Evolutionary conservation across 1,140 invertebrate species (phyloP), one percentile per base, ranked within the genome.

Genomic region (Bradysia coprophila): DNA sequence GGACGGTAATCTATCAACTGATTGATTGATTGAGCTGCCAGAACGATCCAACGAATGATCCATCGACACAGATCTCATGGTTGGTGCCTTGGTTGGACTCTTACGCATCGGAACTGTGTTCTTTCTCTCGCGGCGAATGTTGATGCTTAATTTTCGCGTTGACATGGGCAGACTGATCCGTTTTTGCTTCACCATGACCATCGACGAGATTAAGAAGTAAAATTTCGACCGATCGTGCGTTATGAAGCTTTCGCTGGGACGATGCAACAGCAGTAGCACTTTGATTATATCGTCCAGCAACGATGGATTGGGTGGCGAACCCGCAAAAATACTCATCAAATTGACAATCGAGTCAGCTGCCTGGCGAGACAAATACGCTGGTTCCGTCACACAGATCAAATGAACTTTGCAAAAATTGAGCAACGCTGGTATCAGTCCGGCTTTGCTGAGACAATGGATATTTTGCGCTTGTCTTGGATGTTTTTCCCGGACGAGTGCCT

Each of bases 391-490:
- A 47, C 71, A 69, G 32, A 71, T 68, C 24, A 74, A 56, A 48
- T 60, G 61, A 51, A 78, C 75, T 61, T 79, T 76, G 52, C 75
- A 77, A 15, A 78, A 61, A 31, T 67, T 65, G 2, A 80, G 63
- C 19, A 80, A 51, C 0, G 66, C 66, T 39, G 73, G 67, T 6
- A 79, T 56, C 21, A 76, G 56, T 5, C 64, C 61, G 11, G 68
- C 67, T 21, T 71, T 60, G 42, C 72, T 74, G 19, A 79, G 58
- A 49, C 79, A 76, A 4, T 70, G 64, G 18, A 75, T 65, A 49
- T 81, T 81, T 44, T 78, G 77, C 42, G 69, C 65, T 13, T 72
- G 62, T 43, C 74, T 66, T 4, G 71, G 70, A 54, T 80, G 76
- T 44, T 76, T 70, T 46, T 76, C 72, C 32, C 70, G 55, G 1